A percentile compares a stretch with the other conserved stretches of the same genome.
These are phyloP conservation scores for Pseudotriccus pelzelni DNA, from an alignment of 2,797 vertebrate genomes.

Conservation along the genomic window DNA sequence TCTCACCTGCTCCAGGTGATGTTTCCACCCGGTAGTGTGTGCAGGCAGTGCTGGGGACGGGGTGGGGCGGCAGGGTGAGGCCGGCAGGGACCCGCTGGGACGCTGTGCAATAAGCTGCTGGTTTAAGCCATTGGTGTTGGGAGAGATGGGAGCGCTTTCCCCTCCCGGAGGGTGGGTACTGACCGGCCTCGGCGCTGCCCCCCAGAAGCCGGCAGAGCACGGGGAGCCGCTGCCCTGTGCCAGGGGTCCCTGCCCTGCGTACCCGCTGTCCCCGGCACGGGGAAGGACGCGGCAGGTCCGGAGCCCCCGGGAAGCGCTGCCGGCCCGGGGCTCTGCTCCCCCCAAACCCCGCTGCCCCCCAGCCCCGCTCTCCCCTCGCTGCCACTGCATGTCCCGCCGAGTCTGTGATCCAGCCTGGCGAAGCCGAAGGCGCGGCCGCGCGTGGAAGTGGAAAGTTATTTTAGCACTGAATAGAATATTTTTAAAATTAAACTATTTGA, in stretches of 20 bases:
- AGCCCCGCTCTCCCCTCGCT: background rate
- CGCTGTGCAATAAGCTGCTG: constrained; percentile 63
- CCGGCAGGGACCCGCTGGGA: background rate
- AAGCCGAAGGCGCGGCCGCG: constrained; percentile 48
- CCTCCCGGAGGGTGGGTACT: background rate
- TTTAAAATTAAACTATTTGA: constrained; percentile 83
- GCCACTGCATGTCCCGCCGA: constrained; percentile 73
- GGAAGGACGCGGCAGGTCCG: background rate
- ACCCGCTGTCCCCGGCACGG: background rate
- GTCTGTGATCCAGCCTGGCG: constrained; percentile 70
- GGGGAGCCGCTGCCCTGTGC: background rate
- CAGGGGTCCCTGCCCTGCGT: background rate
- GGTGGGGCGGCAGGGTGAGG: background rate
- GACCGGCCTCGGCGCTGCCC: background rate
- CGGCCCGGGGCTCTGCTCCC: background rate
- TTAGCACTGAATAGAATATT: constrained; percentile 83
- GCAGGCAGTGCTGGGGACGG: background rate
- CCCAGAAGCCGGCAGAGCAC: background rate
- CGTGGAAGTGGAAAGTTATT: constrained; percentile 79
- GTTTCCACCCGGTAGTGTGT: background rate
- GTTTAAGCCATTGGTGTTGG: constrained; percentile 54
- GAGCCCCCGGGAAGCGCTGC: background rate
- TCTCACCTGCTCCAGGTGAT: background rate
- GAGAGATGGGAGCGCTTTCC: background rate
- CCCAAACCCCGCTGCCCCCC: background rate